Evolutionary conservation across 1,140 invertebrate genomes (phyloP).

Genomic region (Idris sp.): DNA sequence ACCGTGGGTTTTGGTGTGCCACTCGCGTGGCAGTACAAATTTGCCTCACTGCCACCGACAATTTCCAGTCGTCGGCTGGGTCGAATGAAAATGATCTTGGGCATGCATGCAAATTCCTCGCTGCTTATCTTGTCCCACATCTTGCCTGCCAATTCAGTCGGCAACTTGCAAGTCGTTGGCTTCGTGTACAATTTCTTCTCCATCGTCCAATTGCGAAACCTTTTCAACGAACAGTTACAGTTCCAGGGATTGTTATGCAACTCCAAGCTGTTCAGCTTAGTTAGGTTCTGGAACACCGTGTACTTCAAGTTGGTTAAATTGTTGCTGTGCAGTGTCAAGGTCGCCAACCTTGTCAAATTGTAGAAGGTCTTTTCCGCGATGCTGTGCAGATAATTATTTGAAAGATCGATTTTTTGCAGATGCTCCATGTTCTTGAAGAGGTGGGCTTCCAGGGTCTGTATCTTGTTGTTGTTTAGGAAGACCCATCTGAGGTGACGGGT

Average conservation of each 20-base stretch:
- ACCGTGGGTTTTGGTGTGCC: constrained; percentile 86
- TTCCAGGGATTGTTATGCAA: constrained; percentile 91
- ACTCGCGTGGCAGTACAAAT: constrained; percentile 86
- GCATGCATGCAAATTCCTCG: constrained; percentile 90
- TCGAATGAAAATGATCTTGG: constrained; percentile 82
- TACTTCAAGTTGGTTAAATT: constrained; percentile 82
- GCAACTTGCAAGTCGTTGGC: constrained; percentile 85
- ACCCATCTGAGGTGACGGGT: constrained; percentile 84
- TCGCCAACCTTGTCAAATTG: constrained; percentile 83
- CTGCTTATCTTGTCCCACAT: constrained; percentile 85
- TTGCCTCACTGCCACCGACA: constrained; percentile 83
- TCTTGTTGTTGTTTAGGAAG: constrained; percentile 84
- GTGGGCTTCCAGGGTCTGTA: constrained; percentile 84
- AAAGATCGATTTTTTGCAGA: constrained; percentile 87
- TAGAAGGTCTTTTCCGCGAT: constrained; percentile 86
- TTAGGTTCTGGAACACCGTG: constrained; percentile 80
- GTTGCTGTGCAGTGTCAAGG: constrained; percentile 85
- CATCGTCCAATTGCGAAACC: constrained; percentile 87
- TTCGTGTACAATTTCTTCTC: constrained; percentile 84
- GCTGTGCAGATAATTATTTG: constrained; percentile 84
- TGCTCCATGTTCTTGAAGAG: constrained; percentile 86
- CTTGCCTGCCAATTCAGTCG: constrained; percentile 82
- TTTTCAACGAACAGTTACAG: constrained; percentile 90
- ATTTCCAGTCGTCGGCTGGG: constrained; percentile 78
- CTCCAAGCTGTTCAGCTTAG: constrained; percentile 84